Conservation (phyloP, 2,888 invertebrate genomes). For the Proisotoma minuta region DNA sequence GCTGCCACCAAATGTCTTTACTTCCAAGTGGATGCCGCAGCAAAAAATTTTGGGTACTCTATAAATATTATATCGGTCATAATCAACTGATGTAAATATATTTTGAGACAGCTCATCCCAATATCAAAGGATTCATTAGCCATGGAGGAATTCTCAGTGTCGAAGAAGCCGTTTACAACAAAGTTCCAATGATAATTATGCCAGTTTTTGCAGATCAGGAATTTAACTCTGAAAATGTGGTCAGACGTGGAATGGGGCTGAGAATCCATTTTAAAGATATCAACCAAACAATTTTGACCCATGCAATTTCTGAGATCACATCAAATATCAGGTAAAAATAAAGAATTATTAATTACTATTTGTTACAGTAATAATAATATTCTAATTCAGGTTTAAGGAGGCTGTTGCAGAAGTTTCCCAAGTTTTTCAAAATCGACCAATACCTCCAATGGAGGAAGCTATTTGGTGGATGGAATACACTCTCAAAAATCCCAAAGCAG, state of each 20-base stretch:
- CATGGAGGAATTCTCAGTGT: no score
- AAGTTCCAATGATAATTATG: no score
- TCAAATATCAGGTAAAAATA: no score
- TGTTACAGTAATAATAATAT: neutral
- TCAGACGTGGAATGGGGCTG: neutral
- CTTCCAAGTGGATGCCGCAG: conserved; percentile 25
- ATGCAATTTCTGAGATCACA: neutral
- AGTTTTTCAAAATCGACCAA: conserved; percentile 16
- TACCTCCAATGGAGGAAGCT: conserved; percentile 24
- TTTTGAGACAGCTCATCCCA: no score
- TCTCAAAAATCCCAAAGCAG: conserved; percentile 12
- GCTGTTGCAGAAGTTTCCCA: conserved; percentile 15
- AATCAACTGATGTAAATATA: no score
- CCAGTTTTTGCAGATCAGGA: no score
- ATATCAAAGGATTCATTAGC: no score
- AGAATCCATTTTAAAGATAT: neutral
- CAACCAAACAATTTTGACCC: neutral
- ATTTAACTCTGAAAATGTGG: neutral
- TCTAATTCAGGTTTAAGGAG: conserved; percentile 11
- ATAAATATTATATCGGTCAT: neutral
- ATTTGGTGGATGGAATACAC: conserved; percentile 27
- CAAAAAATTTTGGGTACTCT: conserved; percentile 23
- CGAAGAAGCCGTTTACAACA: no score
- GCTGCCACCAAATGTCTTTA: conserved; percentile 16
- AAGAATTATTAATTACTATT: no score